Evolutionary conservation across 2,888 invertebrate species (phyloP), one percentile per base, ranked within the genome.

Genomic region (Drosophila rellima): DNA sequence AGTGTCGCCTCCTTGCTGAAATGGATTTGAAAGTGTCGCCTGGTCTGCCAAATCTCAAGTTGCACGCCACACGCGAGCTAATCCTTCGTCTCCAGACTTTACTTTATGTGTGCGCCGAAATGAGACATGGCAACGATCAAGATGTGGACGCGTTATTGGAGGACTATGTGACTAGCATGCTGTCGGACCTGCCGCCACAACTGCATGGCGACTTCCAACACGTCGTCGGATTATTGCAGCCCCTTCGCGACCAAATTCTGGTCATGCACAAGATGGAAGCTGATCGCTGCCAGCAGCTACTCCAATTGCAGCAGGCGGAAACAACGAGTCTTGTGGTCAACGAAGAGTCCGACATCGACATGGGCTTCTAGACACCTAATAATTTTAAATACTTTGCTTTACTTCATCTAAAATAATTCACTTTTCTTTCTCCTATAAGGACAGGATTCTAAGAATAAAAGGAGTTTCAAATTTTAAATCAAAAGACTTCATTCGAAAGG

Each of bases 1-100:
- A 72, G 33, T 83, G 79, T 15, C 66, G 71, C 29, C 15, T 45
- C 5, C 47, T 72, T 1, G 86, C 86, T 31, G 74, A 83, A 23
- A 7, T 71, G 45, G 86, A 82, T 13, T 2, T 83, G 3, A 65
- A 69, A 33, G n/a, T 48, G 0, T 33, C 44, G 1, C 20, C 31
- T 0, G n/a, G 5, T 1, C 26, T 45, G 3, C 17, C 2, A 6
- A 39, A 29, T 6, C 13, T 85, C 0, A 6, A 52, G 2, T 7
- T 23, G 1, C 51, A 55, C 0, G 7, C 23, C 13, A 73, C 65
- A 0, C 39, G 50, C 0, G 63, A 64, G 13, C 20, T 82, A 10
- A 56, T 86, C 4, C 17, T 73, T 1, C 62, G 62, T 2, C 23
- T 82, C 5, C 81, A 81, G 20, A 81, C 79, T 0, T 5, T 86